These are phyloP conservation scores for Crypturellus undulatus DNA, from an alignment of 2,113 vertebrate species.

Conservation along the genomic window DNA sequence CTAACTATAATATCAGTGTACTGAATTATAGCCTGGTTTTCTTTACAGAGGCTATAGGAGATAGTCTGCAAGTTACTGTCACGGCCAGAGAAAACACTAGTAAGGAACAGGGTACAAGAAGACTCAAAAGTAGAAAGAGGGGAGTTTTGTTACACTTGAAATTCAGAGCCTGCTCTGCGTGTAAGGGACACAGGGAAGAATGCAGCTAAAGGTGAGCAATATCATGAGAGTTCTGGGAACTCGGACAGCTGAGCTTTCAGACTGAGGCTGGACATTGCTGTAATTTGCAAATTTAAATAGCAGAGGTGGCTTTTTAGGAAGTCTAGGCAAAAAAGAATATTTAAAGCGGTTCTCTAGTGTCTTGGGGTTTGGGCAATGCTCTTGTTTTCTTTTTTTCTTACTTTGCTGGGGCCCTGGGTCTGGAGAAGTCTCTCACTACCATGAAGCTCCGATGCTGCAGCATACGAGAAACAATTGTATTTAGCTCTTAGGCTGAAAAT, in stretches of 20 bases:
- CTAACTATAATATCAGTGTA: not conserved
- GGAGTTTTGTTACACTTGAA: not conserved
- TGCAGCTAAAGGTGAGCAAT: accelerated
- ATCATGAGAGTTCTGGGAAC: not conserved
- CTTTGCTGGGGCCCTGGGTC: not conserved
- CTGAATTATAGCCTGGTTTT: not conserved
- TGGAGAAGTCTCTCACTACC: not conserved
- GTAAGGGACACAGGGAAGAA: not conserved
- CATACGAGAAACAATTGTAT: not conserved
- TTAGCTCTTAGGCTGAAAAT: not conserved
- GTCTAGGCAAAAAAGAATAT: not conserved
- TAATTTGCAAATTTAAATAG: not conserved
- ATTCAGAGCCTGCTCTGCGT: not conserved
- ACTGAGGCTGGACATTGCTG: not conserved
- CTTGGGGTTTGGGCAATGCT: not conserved
- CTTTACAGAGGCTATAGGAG: not conserved
- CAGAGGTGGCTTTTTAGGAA: not conserved
- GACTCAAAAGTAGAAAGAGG: not conserved
- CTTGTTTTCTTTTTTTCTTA: not conserved
- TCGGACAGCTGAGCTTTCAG: not conserved
- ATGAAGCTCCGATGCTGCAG: not conserved
- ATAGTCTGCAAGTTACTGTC: not conserved
- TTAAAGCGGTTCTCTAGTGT: not conserved
- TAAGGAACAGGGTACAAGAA: not conserved
- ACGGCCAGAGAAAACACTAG: not conserved